A percentile compares a stretch with the other conserved stretches of the same genome.
phyloP scores from a whole-genome alignment of 1,140 invertebrate species.

The Dryas iulia region DNA sequence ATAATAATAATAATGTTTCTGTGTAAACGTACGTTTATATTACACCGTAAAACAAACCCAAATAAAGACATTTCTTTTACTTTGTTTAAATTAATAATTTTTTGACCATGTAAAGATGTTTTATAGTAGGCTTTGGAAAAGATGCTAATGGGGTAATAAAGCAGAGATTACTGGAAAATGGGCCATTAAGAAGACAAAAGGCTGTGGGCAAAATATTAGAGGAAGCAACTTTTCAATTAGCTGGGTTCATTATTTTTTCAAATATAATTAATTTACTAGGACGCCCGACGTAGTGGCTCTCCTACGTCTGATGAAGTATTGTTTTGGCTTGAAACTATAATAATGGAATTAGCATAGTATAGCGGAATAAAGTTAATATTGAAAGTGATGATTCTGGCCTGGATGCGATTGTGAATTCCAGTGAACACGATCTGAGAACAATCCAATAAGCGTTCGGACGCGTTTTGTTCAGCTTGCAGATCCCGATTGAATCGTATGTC shows the following conservation, averaged over 20 bases:
- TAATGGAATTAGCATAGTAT: neutral
- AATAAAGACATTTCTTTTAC: too few relatives aligned
- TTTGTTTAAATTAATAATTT: neutral
- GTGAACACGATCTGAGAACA: constrained; percentile 42
- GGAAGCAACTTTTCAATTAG: constrained; percentile 26
- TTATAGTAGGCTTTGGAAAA: constrained; percentile 33
- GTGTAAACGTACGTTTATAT: too few relatives aligned
- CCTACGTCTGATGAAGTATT: neutral
- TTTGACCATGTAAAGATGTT: constrained; percentile 18
- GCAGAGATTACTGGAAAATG: constrained; percentile 37
- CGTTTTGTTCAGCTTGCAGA: constrained; percentile 41
- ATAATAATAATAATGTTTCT: too few relatives aligned
- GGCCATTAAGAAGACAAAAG: constrained; percentile 38
- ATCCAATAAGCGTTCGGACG: constrained; percentile 46
- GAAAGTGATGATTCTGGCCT: constrained; percentile 26
- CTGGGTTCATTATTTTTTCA: constrained; percentile 13
- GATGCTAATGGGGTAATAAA: constrained; percentile 40
- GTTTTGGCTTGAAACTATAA: neutral
- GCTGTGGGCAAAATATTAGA: constrained; percentile 32
- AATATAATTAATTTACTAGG: neutral
- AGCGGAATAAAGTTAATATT: constrained; percentile 3
- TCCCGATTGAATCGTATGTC: constrained; percentile 38
- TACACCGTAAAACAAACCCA: too few relatives aligned
- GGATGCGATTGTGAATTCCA: constrained; percentile 27
- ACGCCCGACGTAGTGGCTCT: too few relatives aligned